Percentiles rank a stretch among this genome's conserved stretches.
Conservation (phyloP, 1,140 invertebrate genomes). For the Tetranychus cinnabarinus region DNA sequence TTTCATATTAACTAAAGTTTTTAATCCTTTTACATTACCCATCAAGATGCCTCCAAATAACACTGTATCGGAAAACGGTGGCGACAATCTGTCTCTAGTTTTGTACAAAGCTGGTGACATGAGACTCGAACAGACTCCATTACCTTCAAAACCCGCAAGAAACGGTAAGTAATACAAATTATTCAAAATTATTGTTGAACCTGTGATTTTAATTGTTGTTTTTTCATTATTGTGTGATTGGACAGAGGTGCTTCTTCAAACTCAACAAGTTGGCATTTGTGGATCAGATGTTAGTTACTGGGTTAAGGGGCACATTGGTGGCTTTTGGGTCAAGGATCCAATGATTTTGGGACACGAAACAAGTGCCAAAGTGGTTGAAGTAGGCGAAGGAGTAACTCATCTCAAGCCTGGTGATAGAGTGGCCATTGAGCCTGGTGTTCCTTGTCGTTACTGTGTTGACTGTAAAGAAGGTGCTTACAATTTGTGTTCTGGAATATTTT, state of each 20-base stretch:
- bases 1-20: too few species aligned
- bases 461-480: conserved; percentile 1
- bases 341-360: conserved; percentile 80
- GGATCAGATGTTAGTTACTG: conserved; percentile 87
- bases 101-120: conserved; percentile 4
- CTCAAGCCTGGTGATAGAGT: conserved; percentile 61
- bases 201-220: too few species aligned
- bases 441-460: conserved; percentile 33
- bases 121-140: conserved; percentile 2
- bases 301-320: conserved; percentile 49
- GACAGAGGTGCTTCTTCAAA: conserved; percentile 22
- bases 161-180: conserved; percentile 1
- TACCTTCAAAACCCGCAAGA: neutral
- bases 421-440: conserved; percentile 72
- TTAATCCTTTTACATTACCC: too few species aligned
- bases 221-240: neutral
- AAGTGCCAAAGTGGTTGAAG: conserved; percentile 40
- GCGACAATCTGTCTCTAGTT: conserved; percentile 5
- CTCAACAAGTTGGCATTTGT: conserved; percentile 80
- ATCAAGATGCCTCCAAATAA: too few species aligned
- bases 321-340: conserved; percentile 50
- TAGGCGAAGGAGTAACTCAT: conserved; percentile 46
- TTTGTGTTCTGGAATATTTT: neutral
- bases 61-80: too few species aligned
- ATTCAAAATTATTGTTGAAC: neutral